These are phyloP conservation scores for Carterocephalus palaemon DNA, from an alignment of 2,888 invertebrate species.

Conservation along the genomic window DNA sequence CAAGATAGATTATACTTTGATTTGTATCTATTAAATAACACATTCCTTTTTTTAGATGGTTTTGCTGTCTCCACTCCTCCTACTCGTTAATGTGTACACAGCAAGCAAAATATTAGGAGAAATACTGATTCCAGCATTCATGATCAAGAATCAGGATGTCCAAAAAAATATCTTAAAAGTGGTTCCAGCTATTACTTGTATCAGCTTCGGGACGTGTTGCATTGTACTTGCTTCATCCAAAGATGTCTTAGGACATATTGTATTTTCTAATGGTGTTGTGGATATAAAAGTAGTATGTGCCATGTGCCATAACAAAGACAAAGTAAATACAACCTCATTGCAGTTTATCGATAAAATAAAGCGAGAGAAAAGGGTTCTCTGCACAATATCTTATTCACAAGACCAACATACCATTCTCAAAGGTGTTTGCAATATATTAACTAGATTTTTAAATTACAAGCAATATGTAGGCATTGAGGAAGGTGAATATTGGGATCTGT, in stretches of 20 bases:
- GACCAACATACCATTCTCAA: constrained; percentile 44
- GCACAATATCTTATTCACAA: constrained; percentile 35
- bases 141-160: constrained; percentile 49
- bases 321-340: constrained; percentile 23
- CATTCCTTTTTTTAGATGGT: constrained; percentile 56
- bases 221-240: constrained; percentile 37
- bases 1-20: too few relatives aligned
- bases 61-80: constrained; percentile 51
- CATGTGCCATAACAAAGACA: constrained; percentile 49
- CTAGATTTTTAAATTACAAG: constrained; percentile 60
- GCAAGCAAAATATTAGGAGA: constrained; percentile 65
- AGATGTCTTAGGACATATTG: constrained; percentile 41
- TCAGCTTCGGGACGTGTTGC: constrained; percentile 51
- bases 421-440: constrained; percentile 48
- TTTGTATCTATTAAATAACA: too few relatives aligned
- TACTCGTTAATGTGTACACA: constrained; percentile 52
- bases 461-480: constrained; percentile 48
- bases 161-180: constrained; percentile 46
- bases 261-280: constrained; percentile 45
- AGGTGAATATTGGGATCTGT: constrained; percentile 51
- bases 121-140: constrained; percentile 61
- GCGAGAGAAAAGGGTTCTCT: constrained; percentile 39
- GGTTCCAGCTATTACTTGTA: constrained; percentile 55
- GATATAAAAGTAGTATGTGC: constrained; percentile 50
- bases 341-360: constrained; percentile 33